These are phyloP conservation scores for Epinotia ramella DNA, from an alignment of 2,888 invertebrate genomes.

Conservation along the genomic window DNA sequence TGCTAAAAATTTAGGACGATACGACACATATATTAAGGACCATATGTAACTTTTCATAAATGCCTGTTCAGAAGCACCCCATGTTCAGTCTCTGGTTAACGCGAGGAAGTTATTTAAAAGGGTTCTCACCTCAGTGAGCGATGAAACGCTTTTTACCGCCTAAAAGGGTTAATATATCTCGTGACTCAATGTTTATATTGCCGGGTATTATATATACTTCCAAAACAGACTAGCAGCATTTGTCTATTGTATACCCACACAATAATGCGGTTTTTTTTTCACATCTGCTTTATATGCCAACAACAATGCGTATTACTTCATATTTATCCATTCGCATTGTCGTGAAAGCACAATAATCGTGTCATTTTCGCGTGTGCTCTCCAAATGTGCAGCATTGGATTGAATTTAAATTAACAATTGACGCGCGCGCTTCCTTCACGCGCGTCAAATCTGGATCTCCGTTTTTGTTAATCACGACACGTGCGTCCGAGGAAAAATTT, in stretches of 20 bases:
- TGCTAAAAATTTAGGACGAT: no score
- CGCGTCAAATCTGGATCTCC: no score
- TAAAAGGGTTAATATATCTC: not conserved
- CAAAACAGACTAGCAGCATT: no score
- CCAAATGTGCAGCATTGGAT: constrained; percentile 40
- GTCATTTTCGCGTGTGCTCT: constrained; percentile 21
- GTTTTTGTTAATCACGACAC: not conserved
- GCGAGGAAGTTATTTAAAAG: not conserved
- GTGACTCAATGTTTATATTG: not conserved
- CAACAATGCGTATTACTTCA: constrained; percentile 20
- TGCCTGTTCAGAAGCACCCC: not conserved
- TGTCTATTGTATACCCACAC: no score
- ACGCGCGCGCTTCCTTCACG: no score
- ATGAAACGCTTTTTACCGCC: not conserved
- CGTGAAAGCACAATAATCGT: constrained; percentile 28
- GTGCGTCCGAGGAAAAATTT: no score
- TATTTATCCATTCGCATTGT: not conserved
- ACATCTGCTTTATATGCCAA: not conserved
- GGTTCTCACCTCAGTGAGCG: not conserved
- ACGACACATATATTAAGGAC: no score
- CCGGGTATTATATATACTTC: no score
- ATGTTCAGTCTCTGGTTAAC: not conserved
- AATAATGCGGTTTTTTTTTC: not conserved
- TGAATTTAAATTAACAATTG: no score
- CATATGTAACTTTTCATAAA: not conserved